Evolutionary conservation across 1,140 invertebrate species (phyloP).

Genomic region (Drosophila kepulauana): DNA sequence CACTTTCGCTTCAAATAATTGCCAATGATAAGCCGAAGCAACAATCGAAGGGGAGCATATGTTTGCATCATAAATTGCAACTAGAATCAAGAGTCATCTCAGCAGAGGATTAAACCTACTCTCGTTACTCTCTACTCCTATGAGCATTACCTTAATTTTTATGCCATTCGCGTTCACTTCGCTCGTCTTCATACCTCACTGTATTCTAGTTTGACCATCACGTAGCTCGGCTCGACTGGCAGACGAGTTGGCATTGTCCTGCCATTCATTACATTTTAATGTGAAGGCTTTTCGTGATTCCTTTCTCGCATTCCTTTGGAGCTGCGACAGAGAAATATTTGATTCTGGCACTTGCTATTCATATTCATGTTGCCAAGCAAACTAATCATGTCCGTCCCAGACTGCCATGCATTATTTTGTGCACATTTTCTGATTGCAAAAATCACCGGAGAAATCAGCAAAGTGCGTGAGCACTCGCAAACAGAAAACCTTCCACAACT

Average conservation of each 20-base stretch:
- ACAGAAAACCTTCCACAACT: constrained; percentile 18
- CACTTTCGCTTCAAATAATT: constrained; percentile 54
- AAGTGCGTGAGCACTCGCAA: constrained; percentile 35
- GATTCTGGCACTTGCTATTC: constrained; percentile 48
- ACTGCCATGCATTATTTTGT: constrained; percentile 58
- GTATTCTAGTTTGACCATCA: constrained; percentile 64
- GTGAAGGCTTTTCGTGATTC: constrained; percentile 15
- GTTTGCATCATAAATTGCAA: constrained; percentile 1
- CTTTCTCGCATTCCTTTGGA: neutral
- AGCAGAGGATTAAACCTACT: neutral
- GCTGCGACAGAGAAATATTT: constrained; percentile 24
- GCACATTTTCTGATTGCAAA: constrained; percentile 76
- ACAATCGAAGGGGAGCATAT: constrained; percentile 45
- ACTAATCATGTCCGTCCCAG: constrained; percentile 70
- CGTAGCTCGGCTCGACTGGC: constrained; percentile 38
- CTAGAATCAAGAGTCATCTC: neutral
- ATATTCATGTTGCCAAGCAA: constrained; percentile 37
- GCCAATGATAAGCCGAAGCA: constrained; percentile 38
- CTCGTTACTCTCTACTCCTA: neutral
- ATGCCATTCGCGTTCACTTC: constrained; percentile 43
- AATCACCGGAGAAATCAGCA: constrained; percentile 78
- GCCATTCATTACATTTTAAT: constrained; percentile 72
- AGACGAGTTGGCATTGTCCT: constrained; percentile 35
- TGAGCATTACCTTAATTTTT: constrained; percentile 8
- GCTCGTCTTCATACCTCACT: constrained; percentile 50